Evolutionary conservation across 1,140 invertebrate genomes (phyloP).

Genomic region (Drosophila lacertosa): DNA sequence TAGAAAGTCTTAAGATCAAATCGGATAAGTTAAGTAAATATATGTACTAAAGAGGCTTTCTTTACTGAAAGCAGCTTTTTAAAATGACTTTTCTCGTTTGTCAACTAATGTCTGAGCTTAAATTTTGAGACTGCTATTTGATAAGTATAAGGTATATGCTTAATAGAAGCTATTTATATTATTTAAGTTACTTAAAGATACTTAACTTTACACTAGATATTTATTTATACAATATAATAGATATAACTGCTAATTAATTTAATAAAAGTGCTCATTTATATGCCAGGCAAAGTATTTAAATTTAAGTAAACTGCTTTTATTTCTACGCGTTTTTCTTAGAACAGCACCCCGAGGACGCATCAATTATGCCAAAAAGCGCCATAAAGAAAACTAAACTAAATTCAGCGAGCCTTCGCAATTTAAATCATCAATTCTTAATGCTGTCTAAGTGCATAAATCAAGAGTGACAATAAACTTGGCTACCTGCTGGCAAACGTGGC

Average conservation of each 20-base stretch:
- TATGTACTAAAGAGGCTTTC: neutral
- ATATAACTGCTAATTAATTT: neutral
- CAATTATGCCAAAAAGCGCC: slow-evolving; percentile 17
- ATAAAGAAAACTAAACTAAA: slow-evolving; percentile 30
- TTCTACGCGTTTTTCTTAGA: neutral
- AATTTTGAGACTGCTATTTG: too few species aligned
- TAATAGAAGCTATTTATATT: too few species aligned
- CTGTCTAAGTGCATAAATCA: slow-evolving; percentile 65
- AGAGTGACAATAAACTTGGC: slow-evolving; percentile 30
- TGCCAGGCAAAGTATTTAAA: neutral
- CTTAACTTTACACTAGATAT: too few species aligned
- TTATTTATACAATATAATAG: too few species aligned
- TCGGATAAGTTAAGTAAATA: neutral
- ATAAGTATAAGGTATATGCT: too few species aligned
- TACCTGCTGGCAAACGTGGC: slow-evolving; percentile 31
- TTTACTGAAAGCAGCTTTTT: too few species aligned
- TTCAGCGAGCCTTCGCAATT: slow-evolving; percentile 34
- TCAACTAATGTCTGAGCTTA: too few species aligned
- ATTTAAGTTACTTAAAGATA: too few species aligned
- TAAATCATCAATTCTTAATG: slow-evolving; percentile 72
- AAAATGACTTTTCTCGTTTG: too few species aligned
- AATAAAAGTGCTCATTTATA: neutral
- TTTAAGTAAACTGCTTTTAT: neutral
- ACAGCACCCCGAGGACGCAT: slow-evolving; percentile 54
- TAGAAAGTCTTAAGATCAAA: neutral